Base-by-base conservation (phyloP, 2,113 vertebrate species). In the Trematocara macrostoma region DNA sequence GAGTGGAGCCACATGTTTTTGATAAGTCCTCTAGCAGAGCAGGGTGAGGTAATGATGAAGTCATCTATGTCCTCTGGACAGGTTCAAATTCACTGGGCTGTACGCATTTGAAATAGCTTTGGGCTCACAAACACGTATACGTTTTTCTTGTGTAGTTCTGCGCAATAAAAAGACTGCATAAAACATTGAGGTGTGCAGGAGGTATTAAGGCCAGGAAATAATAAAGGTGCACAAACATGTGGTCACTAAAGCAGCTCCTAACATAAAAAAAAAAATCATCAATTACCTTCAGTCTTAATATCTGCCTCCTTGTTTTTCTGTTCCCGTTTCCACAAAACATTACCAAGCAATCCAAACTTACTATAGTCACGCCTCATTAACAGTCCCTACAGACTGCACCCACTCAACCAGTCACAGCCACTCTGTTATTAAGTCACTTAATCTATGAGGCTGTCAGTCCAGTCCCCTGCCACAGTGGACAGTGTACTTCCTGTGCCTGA, bases 21-120 rank as follows among this genome's bases (percentile, higher is more conserved):
- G 94, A 96, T 97, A 94, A 96, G 93, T 93, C 81, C 59, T 90
- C 78, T 51, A 93, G 93, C 93, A 89, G 93, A 93, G 91, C 87
- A n/a, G 82, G 47, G 89, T 96, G 95, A 96, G 92, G 94, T 96
- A 93, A 96, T 92, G 88, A 94, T 95, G 95, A 96, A 92, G 95
- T 96, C 96, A 96, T 95, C 88, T 86, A 89, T 93, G 89, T 95
- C 95, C 90, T 93, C 90, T 95, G 90, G 92, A 95, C 94, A 94
- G 90, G 91, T 95, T 95, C 92, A 96, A 89, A 94, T 84, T 85
- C 82, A 92, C 90, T 86, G 81, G 57, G 76, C 84, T 2, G 89
- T 88, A 89, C 12, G 84, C 45, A 14, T 89, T 92, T 94, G 87
- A 85, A 93, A 92, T 69, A 82, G 52, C 84, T 85, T 84, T 61